phyloP scores from a whole-genome alignment of 2,888 invertebrate species.

The Acanthoscelides obtectus region DNA sequence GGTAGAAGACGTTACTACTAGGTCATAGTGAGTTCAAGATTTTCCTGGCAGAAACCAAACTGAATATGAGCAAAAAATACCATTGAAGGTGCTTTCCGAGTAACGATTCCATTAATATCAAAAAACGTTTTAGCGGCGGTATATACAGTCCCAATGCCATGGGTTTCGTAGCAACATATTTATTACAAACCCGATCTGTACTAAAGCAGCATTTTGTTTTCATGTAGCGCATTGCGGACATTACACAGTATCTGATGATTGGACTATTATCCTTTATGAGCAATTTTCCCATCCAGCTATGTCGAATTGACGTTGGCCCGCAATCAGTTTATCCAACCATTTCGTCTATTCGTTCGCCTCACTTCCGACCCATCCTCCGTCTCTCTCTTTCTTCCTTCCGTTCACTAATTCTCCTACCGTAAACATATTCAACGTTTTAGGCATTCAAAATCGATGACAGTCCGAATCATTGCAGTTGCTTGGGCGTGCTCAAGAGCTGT shows the following conservation, averaged over 20 bases:
- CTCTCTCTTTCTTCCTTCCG: slow-evolving; percentile 39
- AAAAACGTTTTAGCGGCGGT: too few species aligned
- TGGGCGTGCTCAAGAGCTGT: background rate
- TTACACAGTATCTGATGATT: background rate
- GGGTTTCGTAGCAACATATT: too few species aligned
- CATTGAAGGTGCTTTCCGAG: too few species aligned
- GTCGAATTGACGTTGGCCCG: background rate
- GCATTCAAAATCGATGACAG: background rate
- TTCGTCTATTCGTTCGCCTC: background rate
- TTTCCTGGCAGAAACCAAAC: too few species aligned
- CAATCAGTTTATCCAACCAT: background rate
- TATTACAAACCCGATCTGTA: too few species aligned
- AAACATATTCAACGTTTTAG: slow-evolving; percentile 23
- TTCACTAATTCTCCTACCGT: slow-evolving; percentile 37
- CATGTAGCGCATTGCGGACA: too few species aligned
- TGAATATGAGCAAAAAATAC: too few species aligned
- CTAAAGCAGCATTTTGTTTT: too few species aligned
- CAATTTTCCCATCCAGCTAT: background rate
- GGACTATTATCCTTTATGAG: background rate
- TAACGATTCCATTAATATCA: too few species aligned
- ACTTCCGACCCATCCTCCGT: slow-evolving; percentile 17
- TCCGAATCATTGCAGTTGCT: background rate
- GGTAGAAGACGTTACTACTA: too few species aligned
- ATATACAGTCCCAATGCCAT: too few species aligned
- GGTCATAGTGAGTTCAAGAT: too few species aligned